These are phyloP conservation scores for Ligdia adustata DNA, from an alignment of 2,888 invertebrate species.

Conservation along the genomic window DNA sequence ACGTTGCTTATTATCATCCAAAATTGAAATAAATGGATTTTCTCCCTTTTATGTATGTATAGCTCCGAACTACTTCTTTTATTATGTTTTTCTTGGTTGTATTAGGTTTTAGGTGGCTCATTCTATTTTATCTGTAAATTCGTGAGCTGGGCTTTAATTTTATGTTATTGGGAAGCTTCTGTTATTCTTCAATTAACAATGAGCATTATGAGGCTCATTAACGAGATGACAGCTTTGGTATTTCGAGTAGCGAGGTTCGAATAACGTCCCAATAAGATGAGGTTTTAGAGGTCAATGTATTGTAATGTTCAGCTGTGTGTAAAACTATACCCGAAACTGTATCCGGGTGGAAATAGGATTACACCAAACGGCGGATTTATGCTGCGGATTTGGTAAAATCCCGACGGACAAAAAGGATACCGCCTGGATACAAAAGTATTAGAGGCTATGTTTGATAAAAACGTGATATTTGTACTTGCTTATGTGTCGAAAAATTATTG, in stretches of 20 bases:
- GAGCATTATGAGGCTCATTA: slow-evolving; percentile 33
- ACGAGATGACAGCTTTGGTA: slow-evolving; percentile 30
- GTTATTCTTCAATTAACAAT: slow-evolving; percentile 30
- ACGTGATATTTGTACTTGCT: slow-evolving; percentile 48
- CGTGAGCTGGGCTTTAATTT: too few species aligned
- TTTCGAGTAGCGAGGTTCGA: slow-evolving; percentile 29
- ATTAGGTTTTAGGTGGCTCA: slow-evolving; percentile 1
- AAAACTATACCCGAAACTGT: slow-evolving; percentile 62
- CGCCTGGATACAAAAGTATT: slow-evolving; percentile 55
- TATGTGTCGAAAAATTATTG: slow-evolving; percentile 23
- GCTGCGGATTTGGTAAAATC: slow-evolving; percentile 67
- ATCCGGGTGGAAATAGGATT: slow-evolving; percentile 63
- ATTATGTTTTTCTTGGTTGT: slow-evolving; percentile 10
- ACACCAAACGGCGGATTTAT: slow-evolving; percentile 74
- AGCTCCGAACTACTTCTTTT: slow-evolving; percentile 13
- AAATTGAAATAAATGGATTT: slow-evolving; percentile 39
- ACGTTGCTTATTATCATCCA: slow-evolving; percentile 37
- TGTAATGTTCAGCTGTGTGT: slow-evolving; percentile 60
- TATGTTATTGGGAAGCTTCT: too few species aligned
- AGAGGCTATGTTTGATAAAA: slow-evolving; percentile 65
- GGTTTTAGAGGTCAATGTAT: slow-evolving; percentile 52
- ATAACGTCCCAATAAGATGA: slow-evolving; percentile 41
- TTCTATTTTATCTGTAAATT: too few species aligned
- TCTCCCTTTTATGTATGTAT: slow-evolving; percentile 28
- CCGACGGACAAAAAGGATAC: slow-evolving; percentile 63